A percentile compares a stretch with the other conserved stretches of the same genome.
phyloP scores from a whole-genome alignment of 2,888 invertebrate species.

The Ganaspis brasiliensis region DNA sequence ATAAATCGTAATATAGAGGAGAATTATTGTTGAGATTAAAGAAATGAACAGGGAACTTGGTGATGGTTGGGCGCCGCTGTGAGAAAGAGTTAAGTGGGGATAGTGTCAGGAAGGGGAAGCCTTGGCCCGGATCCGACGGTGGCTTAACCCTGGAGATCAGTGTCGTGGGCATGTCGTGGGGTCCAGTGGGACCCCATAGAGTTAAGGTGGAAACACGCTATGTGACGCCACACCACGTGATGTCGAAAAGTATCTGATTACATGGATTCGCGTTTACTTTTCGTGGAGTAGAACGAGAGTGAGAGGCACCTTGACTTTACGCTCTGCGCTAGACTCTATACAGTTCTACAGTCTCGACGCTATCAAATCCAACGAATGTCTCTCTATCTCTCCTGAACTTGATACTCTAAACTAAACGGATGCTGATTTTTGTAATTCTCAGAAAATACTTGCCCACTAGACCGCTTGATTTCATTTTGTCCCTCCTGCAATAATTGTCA shows the following conservation, averaged over 20 bases:
- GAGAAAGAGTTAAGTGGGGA: constrained; percentile 38
- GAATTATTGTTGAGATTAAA: no score
- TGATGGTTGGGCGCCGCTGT: constrained; percentile 41
- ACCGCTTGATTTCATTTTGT: no score
- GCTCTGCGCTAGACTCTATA: constrained; percentile 11
- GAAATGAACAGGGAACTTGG: constrained; percentile 15
- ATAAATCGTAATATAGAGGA: no score
- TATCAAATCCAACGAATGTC: background rate
- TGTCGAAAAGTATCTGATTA: constrained; percentile 42
- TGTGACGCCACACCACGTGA: constrained; percentile 41
- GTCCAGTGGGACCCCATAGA: constrained; percentile 41
- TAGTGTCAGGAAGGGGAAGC: constrained; percentile 53
- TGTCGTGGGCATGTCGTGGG: constrained; percentile 41
- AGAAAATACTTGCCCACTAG: background rate
- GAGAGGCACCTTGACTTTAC: constrained; percentile 41
- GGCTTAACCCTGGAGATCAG: constrained; percentile 57
- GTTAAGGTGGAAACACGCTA: constrained; percentile 27
- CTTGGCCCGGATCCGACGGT: constrained; percentile 67
- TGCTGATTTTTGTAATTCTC: constrained; percentile 1
- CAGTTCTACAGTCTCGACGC: background rate
- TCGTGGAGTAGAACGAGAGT: constrained; percentile 41
- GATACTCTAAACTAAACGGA: constrained; percentile 20
- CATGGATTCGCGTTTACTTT: constrained; percentile 42
- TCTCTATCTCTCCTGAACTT: background rate
- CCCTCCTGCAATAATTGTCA: no score